These are phyloP conservation scores for Entomyzon cyanotis DNA, from an alignment of 2,113 vertebrate species.

Conservation along the genomic window DNA sequence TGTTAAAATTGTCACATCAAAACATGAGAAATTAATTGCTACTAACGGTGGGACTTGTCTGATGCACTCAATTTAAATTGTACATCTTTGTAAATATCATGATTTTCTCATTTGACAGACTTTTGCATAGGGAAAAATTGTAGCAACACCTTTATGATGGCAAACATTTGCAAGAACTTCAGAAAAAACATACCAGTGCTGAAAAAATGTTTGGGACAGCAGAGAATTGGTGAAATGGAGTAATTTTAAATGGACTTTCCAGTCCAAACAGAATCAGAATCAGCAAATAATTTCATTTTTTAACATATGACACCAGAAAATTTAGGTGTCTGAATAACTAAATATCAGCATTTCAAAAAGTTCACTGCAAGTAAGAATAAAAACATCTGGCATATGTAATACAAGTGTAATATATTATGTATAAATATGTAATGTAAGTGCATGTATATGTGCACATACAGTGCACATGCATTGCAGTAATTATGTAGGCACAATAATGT, in stretches of 20 bases:
- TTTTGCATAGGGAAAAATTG: not conserved
- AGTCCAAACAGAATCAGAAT: not conserved
- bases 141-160: not conserved
- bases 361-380: not conserved
- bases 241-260: not conserved
- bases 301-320: not conserved
- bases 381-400: not conserved
- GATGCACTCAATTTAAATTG: not conserved
- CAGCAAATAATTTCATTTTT: not conserved
- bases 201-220: not conserved
- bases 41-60: not conserved
- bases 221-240: not conserved
- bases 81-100: not conserved
- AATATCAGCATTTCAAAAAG: not conserved
- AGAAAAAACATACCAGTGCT: not conserved
- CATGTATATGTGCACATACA: not conserved
- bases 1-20: not conserved
- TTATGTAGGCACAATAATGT: not conserved
- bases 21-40: slow-evolving; percentile 6
- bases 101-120: not conserved
- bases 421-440: not conserved
- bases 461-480: not conserved
- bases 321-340: not conserved
- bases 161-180: not conserved
- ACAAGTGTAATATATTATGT: not conserved